A percentile compares a stretch with the other conserved stretches of the same genome.
Evolutionary conservation across 2,888 invertebrate species (phyloP).

Genomic region (Drosophila bunnanda): DNA sequence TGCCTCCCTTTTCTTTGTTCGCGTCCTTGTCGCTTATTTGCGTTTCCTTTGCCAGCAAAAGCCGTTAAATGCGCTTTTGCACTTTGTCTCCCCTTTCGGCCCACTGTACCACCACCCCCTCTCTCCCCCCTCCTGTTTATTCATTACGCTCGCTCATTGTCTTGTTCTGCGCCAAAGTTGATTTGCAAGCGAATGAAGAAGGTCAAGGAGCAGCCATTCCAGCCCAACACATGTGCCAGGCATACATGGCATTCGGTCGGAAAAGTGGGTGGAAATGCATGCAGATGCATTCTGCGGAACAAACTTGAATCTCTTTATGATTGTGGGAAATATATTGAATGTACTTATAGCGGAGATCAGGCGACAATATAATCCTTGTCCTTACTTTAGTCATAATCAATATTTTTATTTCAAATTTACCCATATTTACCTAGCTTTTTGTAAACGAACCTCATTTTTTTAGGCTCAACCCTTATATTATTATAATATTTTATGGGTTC

Average conservation of each 20-base stretch:
- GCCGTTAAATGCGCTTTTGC: conserved; percentile 49
- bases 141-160: conserved; percentile 40
- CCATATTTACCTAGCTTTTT: no score
- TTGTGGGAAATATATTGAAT: background rate
- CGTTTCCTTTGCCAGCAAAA: conserved; percentile 45
- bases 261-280: conserved; percentile 5
- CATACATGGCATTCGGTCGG: conserved; percentile 4
- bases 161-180: conserved; percentile 45
- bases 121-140: background rate
- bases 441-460: no score
- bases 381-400: background rate
- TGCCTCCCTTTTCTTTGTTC: conserved; percentile 32
- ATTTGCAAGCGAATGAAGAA: conserved; percentile 37
- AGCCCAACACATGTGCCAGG: conserved; percentile 19
- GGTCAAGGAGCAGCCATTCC: conserved; percentile 35
- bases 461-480: no score
- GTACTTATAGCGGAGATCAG: background rate
- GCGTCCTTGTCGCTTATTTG: conserved; percentile 69
- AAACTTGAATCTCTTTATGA: background rate
- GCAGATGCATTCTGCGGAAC: background rate
- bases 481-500: no score
- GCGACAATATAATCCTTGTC: background rate
- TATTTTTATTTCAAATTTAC: no score
- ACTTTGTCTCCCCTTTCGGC: conserved; percentile 23
- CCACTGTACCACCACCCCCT: background rate